These are phyloP conservation scores for Ochropacha duplaris DNA, from an alignment of 2,888 invertebrate genomes.

Conservation along the genomic window DNA sequence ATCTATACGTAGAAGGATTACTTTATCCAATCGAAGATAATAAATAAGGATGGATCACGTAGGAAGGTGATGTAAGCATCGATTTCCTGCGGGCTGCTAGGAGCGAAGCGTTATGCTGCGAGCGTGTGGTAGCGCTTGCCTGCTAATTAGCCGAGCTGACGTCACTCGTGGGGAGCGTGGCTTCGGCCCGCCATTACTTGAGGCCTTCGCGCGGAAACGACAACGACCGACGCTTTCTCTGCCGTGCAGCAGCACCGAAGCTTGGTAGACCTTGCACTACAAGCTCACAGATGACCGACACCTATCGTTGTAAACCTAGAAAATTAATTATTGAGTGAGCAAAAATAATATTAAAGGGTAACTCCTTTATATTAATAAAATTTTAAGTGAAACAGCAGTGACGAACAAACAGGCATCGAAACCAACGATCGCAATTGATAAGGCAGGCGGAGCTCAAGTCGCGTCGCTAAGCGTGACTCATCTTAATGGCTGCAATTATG, in stretches of 20 bases:
- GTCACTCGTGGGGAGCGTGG: conserved; percentile 66
- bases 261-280: conserved; percentile 39
- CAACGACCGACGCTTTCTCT: conserved; percentile 80
- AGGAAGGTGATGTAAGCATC: conserved; percentile 72
- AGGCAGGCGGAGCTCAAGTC: conserved; percentile 61
- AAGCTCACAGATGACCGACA: conserved; percentile 34
- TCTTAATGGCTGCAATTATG: conserved; percentile 78
- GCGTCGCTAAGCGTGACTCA: conserved; percentile 80
- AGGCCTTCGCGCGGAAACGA: conserved; percentile 79
- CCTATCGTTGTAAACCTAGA: neutral
- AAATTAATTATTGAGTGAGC: too few species aligned
- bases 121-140: conserved; percentile 58
- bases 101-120: conserved; percentile 47
- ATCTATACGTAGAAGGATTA: conserved; percentile 5
- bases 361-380: conserved; percentile 14
- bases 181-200: conserved; percentile 65
- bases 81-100: conserved; percentile 66
- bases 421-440: conserved; percentile 65
- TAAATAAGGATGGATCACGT: conserved; percentile 51
- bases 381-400: conserved; percentile 28
- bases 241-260: conserved; percentile 46
- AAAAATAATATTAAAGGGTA: too few species aligned
- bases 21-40: conserved; percentile 20
- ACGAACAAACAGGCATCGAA: conserved; percentile 30
- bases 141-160: conserved; percentile 75